Evolutionary conservation across 2,888 invertebrate species (phyloP).

Genomic region (Pinctada fucata): DNA sequence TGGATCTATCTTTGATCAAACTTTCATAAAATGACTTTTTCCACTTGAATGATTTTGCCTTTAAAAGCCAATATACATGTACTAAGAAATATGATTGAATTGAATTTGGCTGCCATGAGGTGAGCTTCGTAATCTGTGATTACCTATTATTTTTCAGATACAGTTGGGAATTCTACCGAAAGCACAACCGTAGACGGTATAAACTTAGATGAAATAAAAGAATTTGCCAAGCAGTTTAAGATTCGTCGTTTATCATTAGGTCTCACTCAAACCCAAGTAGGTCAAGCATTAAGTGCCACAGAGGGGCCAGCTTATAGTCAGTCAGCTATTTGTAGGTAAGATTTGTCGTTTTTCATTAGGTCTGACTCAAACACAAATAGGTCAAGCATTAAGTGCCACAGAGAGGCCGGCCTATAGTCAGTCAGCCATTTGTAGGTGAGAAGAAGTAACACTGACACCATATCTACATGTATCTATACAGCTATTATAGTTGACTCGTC

Average conservation of each 20-base stretch:
- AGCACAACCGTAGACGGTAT: conserved; percentile 97
- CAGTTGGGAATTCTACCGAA: conserved; percentile 91
- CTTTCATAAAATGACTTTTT: too few relatives aligned
- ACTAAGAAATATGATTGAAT: too few relatives aligned
- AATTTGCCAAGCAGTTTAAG: conserved; percentile 98
- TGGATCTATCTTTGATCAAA: too few relatives aligned
- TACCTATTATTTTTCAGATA: conserved; percentile 64
- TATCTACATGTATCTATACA: too few relatives aligned
- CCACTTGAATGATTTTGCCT: too few relatives aligned
- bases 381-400: conserved; percentile 86
- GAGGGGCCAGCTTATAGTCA: conserved; percentile 99
- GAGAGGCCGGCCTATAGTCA: conserved; percentile 99
- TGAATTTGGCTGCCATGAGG: too few relatives aligned
- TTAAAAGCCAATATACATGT: too few relatives aligned
- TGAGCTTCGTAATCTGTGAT: neutral
- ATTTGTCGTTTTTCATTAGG: conserved; percentile 93
- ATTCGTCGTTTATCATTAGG: conserved; percentile 94
- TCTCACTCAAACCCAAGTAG: conserved; percentile 92
- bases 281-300: conserved; percentile 94
- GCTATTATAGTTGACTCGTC: too few relatives aligned
- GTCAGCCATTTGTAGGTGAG: conserved; percentile 98
- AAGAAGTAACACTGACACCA: neutral
- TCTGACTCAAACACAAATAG: conserved; percentile 82
- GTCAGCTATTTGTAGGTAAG: conserved; percentile 99
- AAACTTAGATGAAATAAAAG: conserved; percentile 97